These are phyloP conservation scores for Pimpla rufipes DNA, from an alignment of 2,888 invertebrate species.

Conservation along the genomic window DNA sequence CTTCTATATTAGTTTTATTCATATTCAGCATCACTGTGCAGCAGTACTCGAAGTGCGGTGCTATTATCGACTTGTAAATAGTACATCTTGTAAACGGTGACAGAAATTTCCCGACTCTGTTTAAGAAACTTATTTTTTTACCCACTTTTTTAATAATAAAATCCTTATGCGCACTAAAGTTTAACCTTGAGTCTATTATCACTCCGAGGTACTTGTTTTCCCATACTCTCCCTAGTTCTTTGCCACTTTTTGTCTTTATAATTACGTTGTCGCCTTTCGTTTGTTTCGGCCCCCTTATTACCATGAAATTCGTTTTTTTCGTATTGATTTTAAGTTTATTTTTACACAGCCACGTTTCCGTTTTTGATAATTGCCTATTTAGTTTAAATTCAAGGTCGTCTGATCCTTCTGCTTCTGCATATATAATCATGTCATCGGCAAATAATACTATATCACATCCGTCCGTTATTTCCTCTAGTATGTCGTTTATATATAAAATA, in stretches of 20 bases:
- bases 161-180: not conserved
- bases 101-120: not conserved
- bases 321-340: conserved; percentile 35
- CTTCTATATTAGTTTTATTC: not conserved
- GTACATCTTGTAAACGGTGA: not conserved
- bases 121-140: not conserved
- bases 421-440: conserved; percentile 21
- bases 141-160: not conserved
- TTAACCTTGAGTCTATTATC: conserved; percentile 14
- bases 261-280: not conserved
- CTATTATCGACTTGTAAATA: not conserved
- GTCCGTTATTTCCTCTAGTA: no score
- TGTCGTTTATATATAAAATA: no score
- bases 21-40: not conserved
- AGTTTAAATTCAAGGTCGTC: conserved; percentile 9
- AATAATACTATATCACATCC: not conserved
- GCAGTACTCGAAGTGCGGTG: not conserved
- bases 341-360: conserved; percentile 1
- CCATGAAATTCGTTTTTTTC: conserved; percentile 32
- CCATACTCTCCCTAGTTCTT: not conserved
- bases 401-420: not conserved
- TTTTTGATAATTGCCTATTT: not conserved
- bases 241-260: not conserved
- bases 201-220: conserved; percentile 1
- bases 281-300: conserved; percentile 14